Conservation (phyloP, 2,888 invertebrate genomes). For the Eupithecia insigniata region DNA sequence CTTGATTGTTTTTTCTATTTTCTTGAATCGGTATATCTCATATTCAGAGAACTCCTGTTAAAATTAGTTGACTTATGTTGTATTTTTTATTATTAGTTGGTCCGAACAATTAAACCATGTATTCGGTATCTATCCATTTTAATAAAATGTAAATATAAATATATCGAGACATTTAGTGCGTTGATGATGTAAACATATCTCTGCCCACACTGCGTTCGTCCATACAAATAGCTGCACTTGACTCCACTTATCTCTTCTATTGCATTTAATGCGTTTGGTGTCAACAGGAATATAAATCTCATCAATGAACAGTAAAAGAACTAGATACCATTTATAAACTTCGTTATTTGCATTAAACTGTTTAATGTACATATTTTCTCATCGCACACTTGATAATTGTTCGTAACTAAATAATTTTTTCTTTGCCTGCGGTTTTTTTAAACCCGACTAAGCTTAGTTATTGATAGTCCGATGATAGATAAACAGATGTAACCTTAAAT, state of each 20-base stretch:
- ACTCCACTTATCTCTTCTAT: constrained; percentile 51
- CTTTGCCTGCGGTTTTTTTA: not conserved
- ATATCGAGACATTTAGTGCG: constrained; percentile 33
- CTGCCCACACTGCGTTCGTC: constrained; percentile 46
- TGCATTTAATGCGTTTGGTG: constrained; percentile 44
- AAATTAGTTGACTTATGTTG: not conserved
- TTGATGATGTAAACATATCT: constrained; percentile 42
- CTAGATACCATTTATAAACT: not conserved
- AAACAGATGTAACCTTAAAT: not conserved
- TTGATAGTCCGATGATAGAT: not conserved
- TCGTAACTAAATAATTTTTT: not conserved
- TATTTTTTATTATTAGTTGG: not conserved
- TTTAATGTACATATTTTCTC: no score
- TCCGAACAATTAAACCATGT: not conserved
- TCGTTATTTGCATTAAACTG: not conserved
- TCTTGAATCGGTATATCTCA: no score
- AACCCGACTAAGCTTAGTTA: not conserved
- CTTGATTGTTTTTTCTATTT: no score
- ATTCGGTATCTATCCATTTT: not conserved
- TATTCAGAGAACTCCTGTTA: not conserved
- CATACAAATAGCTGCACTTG: constrained; percentile 60
- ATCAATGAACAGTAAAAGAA: not conserved
- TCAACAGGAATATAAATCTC: constrained; percentile 24
- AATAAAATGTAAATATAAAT: constrained; percentile 29
- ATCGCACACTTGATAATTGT: not conserved